Conservation (phyloP, 2,113 vertebrate genomes). For the Entomyzon cyanotis region DNA sequence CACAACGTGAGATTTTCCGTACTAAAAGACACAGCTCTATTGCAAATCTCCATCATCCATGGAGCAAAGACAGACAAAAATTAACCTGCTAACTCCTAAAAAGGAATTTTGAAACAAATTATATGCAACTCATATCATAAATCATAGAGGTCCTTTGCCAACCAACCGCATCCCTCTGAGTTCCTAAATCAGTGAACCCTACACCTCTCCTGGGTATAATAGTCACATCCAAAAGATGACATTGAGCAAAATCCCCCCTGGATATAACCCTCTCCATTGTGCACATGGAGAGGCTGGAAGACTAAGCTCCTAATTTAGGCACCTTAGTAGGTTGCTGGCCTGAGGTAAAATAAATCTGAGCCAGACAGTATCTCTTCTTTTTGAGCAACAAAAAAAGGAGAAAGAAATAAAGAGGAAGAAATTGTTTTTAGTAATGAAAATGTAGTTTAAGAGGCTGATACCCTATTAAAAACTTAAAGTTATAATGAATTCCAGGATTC, state of each 20-base stretch:
- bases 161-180: background rate
- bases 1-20: accelerated
- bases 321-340: background rate
- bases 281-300: background rate
- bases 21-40: background rate
- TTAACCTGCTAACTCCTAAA: background rate
- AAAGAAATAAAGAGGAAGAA: background rate
- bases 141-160: background rate
- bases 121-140: background rate
- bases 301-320: background rate
- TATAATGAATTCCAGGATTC: conserved; percentile 39
- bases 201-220: background rate
- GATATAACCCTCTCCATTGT: background rate
- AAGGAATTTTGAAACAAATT: background rate
- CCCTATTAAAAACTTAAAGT: background rate
- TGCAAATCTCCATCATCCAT: background rate
- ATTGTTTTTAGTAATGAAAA: background rate
- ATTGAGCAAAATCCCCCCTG: background rate
- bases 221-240: background rate
- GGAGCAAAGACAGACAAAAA: background rate
- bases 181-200: background rate
- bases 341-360: background rate
- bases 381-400: background rate
- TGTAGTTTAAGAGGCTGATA: background rate
- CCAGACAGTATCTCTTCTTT: background rate